Evolutionary conservation across 2,113 vertebrate species (phyloP).

Genomic region (Pseudonaja textilis): DNA sequence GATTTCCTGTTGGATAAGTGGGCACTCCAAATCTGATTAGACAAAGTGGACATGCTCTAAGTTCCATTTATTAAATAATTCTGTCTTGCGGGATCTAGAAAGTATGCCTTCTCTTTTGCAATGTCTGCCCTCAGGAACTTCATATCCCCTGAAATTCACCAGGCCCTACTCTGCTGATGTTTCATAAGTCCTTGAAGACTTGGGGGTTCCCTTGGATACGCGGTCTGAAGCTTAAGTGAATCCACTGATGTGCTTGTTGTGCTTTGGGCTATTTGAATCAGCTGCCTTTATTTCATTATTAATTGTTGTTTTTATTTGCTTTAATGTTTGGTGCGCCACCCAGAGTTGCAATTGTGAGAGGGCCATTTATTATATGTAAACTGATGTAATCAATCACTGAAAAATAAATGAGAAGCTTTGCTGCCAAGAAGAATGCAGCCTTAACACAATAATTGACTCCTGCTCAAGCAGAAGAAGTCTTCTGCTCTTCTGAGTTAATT

Average conservation of each 20-base stretch:
- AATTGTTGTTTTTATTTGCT: not conserved
- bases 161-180: not conserved
- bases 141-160: not conserved
- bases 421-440: not conserved
- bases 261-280: not conserved
- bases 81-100: not conserved
- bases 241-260: not conserved
- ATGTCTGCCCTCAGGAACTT: not conserved
- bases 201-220: not conserved
- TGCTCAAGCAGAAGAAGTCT: not conserved
- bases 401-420: not conserved
- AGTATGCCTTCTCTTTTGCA: not conserved
- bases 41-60: not conserved
- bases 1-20: not conserved
- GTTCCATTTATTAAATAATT: not conserved
- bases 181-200: not conserved
- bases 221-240: not conserved
- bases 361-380: not conserved
- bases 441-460: not conserved
- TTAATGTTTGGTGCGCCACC: not conserved
- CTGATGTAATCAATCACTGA: not conserved
- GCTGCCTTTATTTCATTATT: not conserved
- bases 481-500: not conserved
- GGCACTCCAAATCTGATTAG: not conserved
- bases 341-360: not conserved